A percentile compares a stretch with the other conserved stretches of the same genome.
Evolutionary conservation across 2,113 vertebrate genomes (phyloP).

Genomic region (mouse (Mus musculus)): GRCm39 chr2:68010001-68010500

Average conservation of each 20-base stretch:
- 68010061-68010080: background rate
- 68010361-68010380: background rate
- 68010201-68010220: background rate
- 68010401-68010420: background rate
- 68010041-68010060: background rate
- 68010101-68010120: background rate
- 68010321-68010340: background rate
- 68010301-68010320: background rate
- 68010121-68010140: background rate
- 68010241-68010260: background rate
- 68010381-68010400: background rate
- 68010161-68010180: background rate
- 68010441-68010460: background rate
- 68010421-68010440: background rate
- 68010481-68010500: background rate
- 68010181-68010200: background rate
- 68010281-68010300: background rate
- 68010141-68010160: background rate
- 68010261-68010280: background rate
- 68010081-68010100: background rate
- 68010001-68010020: background rate
- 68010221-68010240: background rate
- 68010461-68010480: background rate
- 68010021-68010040: background rate
- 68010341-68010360: background rate